phyloP scores from a whole-genome alignment of 2,888 invertebrate species.

The Ptychoptera contaminata region DNA sequence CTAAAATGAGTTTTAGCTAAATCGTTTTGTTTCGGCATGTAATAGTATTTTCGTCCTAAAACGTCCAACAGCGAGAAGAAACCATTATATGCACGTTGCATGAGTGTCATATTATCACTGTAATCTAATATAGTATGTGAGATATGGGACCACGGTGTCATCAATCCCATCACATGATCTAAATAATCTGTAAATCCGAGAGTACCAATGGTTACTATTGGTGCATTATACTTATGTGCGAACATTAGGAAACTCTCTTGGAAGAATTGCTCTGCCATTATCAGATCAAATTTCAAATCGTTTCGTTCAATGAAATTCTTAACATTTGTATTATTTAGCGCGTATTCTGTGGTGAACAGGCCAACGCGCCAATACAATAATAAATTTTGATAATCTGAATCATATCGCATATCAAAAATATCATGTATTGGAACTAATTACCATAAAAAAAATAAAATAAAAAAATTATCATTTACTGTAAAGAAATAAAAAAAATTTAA shows the following conservation, averaged over 20 bases:
- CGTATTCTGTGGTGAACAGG: constrained; percentile 21
- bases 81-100: constrained; percentile 26
- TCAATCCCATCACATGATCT: constrained; percentile 27
- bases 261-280: constrained; percentile 31
- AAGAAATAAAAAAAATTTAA: not conserved
- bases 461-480: too few relatives aligned
- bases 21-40: constrained; percentile 22
- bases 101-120: constrained; percentile 28
- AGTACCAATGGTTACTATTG: constrained; percentile 27
- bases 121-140: constrained; percentile 24
- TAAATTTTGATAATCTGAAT: constrained; percentile 24
- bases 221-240: constrained; percentile 29
- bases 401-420: constrained; percentile 24
- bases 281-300: constrained; percentile 28
- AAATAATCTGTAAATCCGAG: constrained; percentile 31
- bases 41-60: constrained; percentile 21
- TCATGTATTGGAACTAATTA: constrained; percentile 23
- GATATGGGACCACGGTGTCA: constrained; percentile 27
- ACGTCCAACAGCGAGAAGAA: constrained; percentile 23
- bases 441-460: not conserved
- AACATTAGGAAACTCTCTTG: constrained; percentile 32
- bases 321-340: constrained; percentile 22
- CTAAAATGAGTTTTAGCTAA: not conserved
- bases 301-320: constrained; percentile 21
- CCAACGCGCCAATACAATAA: constrained; percentile 25